Evolutionary conservation across 1,140 invertebrate species (phyloP).

Genomic region (Leptinotarsa texana): DNA sequence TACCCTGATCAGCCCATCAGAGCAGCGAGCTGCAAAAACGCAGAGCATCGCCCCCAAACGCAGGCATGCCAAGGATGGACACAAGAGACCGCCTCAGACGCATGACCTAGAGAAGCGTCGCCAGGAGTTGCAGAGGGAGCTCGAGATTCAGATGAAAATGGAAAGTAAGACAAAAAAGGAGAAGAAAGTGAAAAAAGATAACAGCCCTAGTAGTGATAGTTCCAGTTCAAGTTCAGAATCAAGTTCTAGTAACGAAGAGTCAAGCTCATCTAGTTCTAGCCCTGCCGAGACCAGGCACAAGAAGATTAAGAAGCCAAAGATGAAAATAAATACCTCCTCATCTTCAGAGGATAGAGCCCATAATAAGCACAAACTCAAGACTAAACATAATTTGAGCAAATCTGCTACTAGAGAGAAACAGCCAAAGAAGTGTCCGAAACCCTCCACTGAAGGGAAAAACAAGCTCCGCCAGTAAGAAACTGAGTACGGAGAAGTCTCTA

Average conservation of each 20-base stretch:
- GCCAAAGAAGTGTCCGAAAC: slow-evolving; percentile 45
- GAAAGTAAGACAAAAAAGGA: slow-evolving; percentile 65
- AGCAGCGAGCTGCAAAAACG: slow-evolving; percentile 69
- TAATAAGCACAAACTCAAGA: slow-evolving; percentile 54
- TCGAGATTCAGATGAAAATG: slow-evolving; percentile 75
- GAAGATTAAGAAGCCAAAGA: slow-evolving; percentile 61
- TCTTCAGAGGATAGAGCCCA: slow-evolving; percentile 61
- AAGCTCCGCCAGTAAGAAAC: slow-evolving; percentile 49
- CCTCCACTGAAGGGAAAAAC: slow-evolving; percentile 54
- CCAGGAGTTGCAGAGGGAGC: slow-evolving; percentile 74
- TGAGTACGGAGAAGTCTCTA: slow-evolving; percentile 52
- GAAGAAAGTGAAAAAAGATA: slow-evolving; percentile 62
- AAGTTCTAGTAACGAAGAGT: slow-evolving; percentile 64
- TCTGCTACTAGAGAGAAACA: slow-evolving; percentile 43
- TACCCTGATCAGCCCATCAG: slow-evolving; percentile 74
- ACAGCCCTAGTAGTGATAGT: slow-evolving; percentile 69
- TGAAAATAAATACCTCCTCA: slow-evolving; percentile 64
- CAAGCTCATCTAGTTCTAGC: slow-evolving; percentile 61
- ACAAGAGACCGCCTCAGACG: slow-evolving; percentile 66
- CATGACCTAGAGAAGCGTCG: slow-evolving; percentile 75
- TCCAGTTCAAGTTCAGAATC: slow-evolving; percentile 66
- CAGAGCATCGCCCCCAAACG: slow-evolving; percentile 65
- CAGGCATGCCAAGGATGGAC: slow-evolving; percentile 63
- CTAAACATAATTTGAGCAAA: slow-evolving; percentile 45
- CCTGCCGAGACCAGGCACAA: slow-evolving; percentile 57